Percentiles rank a stretch among this genome's conserved stretches.
Evolutionary conservation across 1,140 invertebrate genomes (phyloP).

Genomic region (Antheraea mylitta): DNA sequence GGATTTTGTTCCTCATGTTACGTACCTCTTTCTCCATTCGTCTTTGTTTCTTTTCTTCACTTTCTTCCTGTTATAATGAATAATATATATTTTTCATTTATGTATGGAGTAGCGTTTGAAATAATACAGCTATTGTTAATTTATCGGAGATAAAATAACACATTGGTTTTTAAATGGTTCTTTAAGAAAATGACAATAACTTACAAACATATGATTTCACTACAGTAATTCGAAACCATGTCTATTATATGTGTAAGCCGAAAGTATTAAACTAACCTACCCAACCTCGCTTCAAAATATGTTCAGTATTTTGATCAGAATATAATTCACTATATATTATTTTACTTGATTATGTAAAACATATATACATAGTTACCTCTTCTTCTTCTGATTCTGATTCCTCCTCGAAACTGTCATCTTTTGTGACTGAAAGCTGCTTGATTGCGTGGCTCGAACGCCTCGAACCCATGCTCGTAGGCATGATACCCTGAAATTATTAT

Average conservation of each 20-base stretch:
- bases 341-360: not conserved
- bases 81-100: slow-evolving; percentile 2
- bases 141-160: too few species aligned
- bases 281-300: too few species aligned
- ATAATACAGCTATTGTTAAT: too few species aligned
- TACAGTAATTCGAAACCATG: too few species aligned
- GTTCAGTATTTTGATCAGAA: too few species aligned
- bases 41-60: slow-evolving; percentile 86
- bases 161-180: too few species aligned
- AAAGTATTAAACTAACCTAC: too few species aligned
- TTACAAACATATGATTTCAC: too few species aligned
- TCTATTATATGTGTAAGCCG: too few species aligned
- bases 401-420: slow-evolving; percentile 75
- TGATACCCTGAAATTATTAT: slow-evolving; percentile 55
- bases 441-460: slow-evolving; percentile 75
- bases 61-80: slow-evolving; percentile 79
- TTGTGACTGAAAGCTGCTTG: slow-evolving; percentile 71
- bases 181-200: too few species aligned
- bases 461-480: slow-evolving; percentile 70
- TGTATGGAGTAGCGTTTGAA: not conserved
- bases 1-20: slow-evolving; percentile 87
- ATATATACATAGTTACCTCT: slow-evolving; percentile 41
- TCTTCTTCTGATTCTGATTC: slow-evolving; percentile 76
- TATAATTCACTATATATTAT: not conserved
- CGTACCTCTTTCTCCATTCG: slow-evolving; percentile 86